A percentile compares a stretch with the other conserved stretches of the same genome.
These are phyloP conservation scores for Varanus salvator DNA, from an alignment of 2,113 vertebrate species.

Conservation along the genomic window DNA sequence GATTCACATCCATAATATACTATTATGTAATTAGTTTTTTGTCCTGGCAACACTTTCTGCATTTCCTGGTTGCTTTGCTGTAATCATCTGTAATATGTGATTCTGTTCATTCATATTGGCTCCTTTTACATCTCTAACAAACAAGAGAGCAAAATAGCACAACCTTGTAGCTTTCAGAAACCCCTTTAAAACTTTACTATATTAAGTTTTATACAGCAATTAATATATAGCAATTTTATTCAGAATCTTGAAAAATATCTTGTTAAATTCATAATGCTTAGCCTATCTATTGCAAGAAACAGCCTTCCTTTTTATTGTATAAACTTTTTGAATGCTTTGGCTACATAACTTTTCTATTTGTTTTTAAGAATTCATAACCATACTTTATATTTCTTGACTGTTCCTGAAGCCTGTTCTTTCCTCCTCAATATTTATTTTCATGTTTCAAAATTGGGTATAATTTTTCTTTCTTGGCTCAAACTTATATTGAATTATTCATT, in stretches of 20 bases:
- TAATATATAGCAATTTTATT: constrained; percentile 2
- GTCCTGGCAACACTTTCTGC: not conserved
- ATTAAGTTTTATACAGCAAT: not conserved
- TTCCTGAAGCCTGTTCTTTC: constrained; percentile 9
- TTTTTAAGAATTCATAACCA: not conserved
- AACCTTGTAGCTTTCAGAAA: too few relatives aligned
- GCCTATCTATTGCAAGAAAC: not conserved
- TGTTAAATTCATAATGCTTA: constrained; percentile 24
- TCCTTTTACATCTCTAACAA: not conserved
- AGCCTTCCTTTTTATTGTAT: not conserved
- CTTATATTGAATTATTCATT: constrained; percentile 33
- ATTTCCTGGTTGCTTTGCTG: not conserved
- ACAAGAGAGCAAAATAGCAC: too few relatives aligned
- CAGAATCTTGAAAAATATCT: constrained; percentile 3
- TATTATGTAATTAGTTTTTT: not conserved
- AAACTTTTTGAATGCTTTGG: not conserved
- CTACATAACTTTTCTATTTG: not conserved
- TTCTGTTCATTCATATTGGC: constrained; percentile 17
- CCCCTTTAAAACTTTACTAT: not conserved
- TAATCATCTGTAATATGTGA: not conserved
- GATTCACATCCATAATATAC: not conserved
- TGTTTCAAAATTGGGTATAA: not conserved
- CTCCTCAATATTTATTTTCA: not conserved
- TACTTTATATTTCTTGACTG: not conserved
- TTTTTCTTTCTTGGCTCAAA: constrained; percentile 23